phyloP scores from a whole-genome alignment of 2,888 invertebrate species.

The Harmothoe impar region DNA sequence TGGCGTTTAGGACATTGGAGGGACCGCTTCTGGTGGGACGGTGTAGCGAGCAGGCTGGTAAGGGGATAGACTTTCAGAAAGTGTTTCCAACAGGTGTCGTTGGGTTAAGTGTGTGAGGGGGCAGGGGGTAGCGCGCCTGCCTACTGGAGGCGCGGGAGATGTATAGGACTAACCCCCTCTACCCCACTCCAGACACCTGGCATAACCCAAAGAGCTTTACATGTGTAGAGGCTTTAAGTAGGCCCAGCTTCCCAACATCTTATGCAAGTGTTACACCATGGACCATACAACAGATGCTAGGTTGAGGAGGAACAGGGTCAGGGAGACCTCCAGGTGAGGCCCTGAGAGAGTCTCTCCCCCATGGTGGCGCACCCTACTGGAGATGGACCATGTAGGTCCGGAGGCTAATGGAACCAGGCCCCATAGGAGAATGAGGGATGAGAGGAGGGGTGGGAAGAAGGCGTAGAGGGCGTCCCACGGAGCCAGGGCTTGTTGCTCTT shows the following conservation, averaged over 20 bases:
- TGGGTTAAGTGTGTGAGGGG: not conserved
- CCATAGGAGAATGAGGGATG: not conserved
- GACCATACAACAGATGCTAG: not conserved
- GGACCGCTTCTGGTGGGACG: no score
- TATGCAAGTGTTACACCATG: no score
- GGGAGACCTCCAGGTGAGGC: not conserved
- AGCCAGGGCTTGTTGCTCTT: not conserved
- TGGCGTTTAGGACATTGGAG: not conserved
- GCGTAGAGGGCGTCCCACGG: not conserved
- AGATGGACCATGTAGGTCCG: not conserved
- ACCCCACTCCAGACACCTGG: no score
- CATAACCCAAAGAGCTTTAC: not conserved
- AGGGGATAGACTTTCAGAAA: not conserved
- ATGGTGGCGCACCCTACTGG: not conserved
- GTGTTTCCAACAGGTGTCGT: not conserved
- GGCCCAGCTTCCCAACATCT: not conserved
- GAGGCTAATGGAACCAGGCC: not conserved
- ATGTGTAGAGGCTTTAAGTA: not conserved
- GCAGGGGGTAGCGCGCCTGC: not conserved
- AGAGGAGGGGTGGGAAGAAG: not conserved
- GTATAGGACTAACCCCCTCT: no score
- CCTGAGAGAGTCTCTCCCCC: no score
- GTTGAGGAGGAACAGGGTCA: conserved; percentile 1
- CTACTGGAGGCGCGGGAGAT: no score
- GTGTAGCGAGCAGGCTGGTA: no score